These are phyloP conservation scores for Anas bernieri DNA, from an alignment of 2,797 vertebrate species.

Conservation along the genomic window DNA sequence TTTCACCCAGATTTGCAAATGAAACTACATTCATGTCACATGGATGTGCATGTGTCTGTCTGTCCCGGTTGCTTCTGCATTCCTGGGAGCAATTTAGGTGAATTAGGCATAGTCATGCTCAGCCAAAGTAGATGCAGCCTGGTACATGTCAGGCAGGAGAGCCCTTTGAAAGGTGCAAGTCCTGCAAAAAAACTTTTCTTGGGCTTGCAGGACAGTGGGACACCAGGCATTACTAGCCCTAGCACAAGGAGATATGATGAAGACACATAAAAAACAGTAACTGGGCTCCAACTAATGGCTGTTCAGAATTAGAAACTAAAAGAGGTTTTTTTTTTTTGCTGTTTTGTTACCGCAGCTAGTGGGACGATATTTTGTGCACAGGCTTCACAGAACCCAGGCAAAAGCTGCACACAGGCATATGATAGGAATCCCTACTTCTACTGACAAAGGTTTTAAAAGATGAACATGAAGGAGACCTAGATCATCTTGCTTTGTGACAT, in stretches of 20 bases:
- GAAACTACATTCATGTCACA: neutral
- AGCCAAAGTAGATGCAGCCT: neutral
- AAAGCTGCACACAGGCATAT: rapidly evolving
- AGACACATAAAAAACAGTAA: neutral
- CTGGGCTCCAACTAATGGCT: neutral
- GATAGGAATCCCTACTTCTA: neutral
- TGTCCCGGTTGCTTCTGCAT: neutral
- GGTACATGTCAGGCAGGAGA: neutral
- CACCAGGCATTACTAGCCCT: neutral
- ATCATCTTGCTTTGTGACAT: neutral
- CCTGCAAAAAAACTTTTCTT: neutral
- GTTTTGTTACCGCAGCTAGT: neutral
- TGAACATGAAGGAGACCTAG: neutral
- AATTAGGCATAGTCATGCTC: neutral
- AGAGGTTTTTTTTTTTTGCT: rapidly evolving
- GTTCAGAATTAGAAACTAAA: neutral
- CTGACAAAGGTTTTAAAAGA: neutral
- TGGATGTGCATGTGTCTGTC: neutral
- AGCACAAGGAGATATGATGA: neutral
- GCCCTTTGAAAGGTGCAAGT: neutral
- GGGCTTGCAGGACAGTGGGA: neutral
- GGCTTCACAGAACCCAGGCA: neutral
- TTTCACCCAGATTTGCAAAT: neutral
- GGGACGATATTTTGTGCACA: neutral
- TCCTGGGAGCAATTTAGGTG: neutral